phyloP scores from a whole-genome alignment of 2,888 invertebrate species.

The Lepidonotus clava region DNA sequence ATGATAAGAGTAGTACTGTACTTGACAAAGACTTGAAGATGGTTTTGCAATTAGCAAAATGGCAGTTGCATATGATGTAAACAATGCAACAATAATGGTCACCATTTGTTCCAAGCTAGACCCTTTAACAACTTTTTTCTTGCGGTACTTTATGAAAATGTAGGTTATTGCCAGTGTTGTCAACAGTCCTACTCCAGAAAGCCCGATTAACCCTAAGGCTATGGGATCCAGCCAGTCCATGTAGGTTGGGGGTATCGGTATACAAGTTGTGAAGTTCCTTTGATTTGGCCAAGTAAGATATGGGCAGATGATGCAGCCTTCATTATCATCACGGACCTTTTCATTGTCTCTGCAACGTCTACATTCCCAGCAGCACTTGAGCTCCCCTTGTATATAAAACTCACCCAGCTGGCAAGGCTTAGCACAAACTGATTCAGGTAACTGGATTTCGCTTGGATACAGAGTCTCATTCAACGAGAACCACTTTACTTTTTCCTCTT shows the following conservation, averaged over 20 bases:
- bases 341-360: slow-evolving; percentile 57
- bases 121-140: slow-evolving; percentile 67
- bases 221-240: slow-evolving; percentile 47
- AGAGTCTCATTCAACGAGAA: neutral
- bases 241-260: slow-evolving; percentile 43
- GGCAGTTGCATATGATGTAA: slow-evolving; percentile 61
- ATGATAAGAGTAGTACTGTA: slow-evolving; percentile 63
- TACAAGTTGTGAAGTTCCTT: slow-evolving; percentile 52
- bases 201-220: slow-evolving; percentile 5
- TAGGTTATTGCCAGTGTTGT: slow-evolving; percentile 41
- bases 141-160: slow-evolving; percentile 61
- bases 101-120: slow-evolving; percentile 62
- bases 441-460: neutral
- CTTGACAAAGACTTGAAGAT: slow-evolving; percentile 59
- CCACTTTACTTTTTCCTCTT: neutral
- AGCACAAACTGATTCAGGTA: slow-evolving; percentile 58
- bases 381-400: slow-evolving; percentile 53
- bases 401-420: slow-evolving; percentile 56
- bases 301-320: slow-evolving; percentile 57
- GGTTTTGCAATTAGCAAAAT: slow-evolving; percentile 60
- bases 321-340: slow-evolving; percentile 37
- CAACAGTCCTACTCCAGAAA: slow-evolving; percentile 54
- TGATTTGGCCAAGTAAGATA: slow-evolving; percentile 59
- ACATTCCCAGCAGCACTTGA: slow-evolving; percentile 63
- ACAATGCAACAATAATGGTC: slow-evolving; percentile 63